Percentiles rank a stretch among this genome's conserved stretches.
Conservation (phyloP, 2,888 invertebrate genomes). For the Craniophora ligustri region DNA sequence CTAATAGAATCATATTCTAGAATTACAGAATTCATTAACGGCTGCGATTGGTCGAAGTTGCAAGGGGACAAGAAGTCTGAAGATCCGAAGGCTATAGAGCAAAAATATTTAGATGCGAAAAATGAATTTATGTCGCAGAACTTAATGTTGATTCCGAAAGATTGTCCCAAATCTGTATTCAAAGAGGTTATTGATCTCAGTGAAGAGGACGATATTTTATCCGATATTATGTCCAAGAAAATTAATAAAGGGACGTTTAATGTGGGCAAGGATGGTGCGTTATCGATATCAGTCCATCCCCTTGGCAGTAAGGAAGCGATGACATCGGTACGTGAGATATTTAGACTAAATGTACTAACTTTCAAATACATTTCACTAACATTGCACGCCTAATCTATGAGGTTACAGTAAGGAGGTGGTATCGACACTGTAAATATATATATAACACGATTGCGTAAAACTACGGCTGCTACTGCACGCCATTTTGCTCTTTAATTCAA, state of each 20-base stretch:
- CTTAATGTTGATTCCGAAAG: conserved; percentile 81
- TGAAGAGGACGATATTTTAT: conserved; percentile 75
- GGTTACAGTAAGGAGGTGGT: conserved; percentile 11
- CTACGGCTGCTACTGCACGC: not conserved
- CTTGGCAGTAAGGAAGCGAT: conserved; percentile 61
- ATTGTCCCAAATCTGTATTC: conserved; percentile 69
- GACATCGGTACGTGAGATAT: conserved; percentile 76
- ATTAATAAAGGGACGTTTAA: conserved; percentile 77
- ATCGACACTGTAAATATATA: conserved; percentile 15
- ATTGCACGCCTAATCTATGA: conserved; percentile 50
- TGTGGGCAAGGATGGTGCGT: conserved; percentile 81
- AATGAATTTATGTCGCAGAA: conserved; percentile 85
- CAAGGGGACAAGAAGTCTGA: conserved; percentile 70
- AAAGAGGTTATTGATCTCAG: conserved; percentile 82
- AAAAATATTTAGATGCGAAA: conserved; percentile 84
- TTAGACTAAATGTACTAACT: conserved; percentile 60
- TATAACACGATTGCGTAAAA: not conserved
- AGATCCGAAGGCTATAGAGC: conserved; percentile 77
- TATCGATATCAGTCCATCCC: conserved; percentile 82
- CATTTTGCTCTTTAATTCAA: not conserved
- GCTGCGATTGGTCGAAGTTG: conserved; percentile 83
- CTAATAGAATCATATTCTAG: conserved; percentile 83
- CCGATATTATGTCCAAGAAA: conserved; percentile 76
- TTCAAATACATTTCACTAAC: conserved; percentile 58
- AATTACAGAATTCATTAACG: conserved; percentile 84